Evolutionary conservation across 2,888 invertebrate genomes (phyloP), one percentile per base, ranked within the genome.

Genomic region (Actias luna): DNA sequence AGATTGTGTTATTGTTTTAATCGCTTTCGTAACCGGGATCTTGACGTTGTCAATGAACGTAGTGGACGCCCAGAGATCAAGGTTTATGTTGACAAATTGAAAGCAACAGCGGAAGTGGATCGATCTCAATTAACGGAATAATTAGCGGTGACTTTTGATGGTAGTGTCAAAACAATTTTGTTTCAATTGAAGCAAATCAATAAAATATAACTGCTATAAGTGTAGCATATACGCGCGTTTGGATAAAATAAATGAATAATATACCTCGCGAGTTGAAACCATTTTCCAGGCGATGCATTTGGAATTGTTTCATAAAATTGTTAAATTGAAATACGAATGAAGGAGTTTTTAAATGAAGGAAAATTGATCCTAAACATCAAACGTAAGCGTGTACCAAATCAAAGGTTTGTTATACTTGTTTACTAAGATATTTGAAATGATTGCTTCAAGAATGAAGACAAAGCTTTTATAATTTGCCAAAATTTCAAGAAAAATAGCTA

Each of bases 81-180:
- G 22, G 58, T n/a, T 22, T 22, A 7, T 22, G 22, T 18, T 33
- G 18, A 35, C 18, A 22, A 58, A 58, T 58, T 58, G 22, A 35
- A 58, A 14, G 36, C 22, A 1, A 58, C 14, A 58, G 58, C 36
- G 58, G 35, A 58, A 58, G 58, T 16, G 18, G 18, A 58, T 12
- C 22, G 1, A 2, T 8, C 18, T 58, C 22, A 58, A 58, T 35
- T 22, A 35, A 58, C 22, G 10, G 10, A 5, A 35, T 18, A 35
- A 12, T 58, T 58, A 25, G 25, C 33, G 36, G 22, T 14, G 18
- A 1, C 25, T 58, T 58, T 50, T 50, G 46, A 50, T 50, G 12
- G 22, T 50, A 14, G 22, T 25, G 25, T 35, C 25, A 36, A 14
- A 35, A 58, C 22, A 58, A 36, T 58, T 14, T 35, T 58, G 25